Evolutionary conservation across 37 sponge, comb jelly and placozoan species (phyloP), one percentile per base, ranked within the genome.

Genomic region (Tethya wilhelma): DNA sequence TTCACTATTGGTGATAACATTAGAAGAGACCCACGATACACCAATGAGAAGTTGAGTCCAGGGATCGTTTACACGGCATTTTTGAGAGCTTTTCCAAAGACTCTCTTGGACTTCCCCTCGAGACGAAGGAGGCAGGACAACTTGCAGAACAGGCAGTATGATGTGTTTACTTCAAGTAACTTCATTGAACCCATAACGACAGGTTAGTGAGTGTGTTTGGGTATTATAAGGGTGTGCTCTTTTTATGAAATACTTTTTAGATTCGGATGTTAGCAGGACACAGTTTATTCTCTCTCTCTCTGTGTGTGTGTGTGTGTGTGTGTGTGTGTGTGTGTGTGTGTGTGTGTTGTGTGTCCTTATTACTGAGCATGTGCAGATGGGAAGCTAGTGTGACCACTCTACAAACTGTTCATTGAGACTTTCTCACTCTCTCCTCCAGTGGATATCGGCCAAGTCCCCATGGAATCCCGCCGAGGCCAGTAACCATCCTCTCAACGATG

Each of bases 391-490:
- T 49, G 55, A 49, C 9, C 14, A 9, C 17, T 49, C 55, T 17
- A 9, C 9, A 19, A 9, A 49, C 14, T 49, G 55, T 49, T 67
- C 40, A 67, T 31, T 5, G 19, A 30, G 7, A 19, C 2, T 19
- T 25, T 5, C 23, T 73, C 19, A 41, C n/a, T 39, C 36, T 43
- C 1, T 11, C 34, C 7, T 53, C 56, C 29, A 84, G 85, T 84
- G 69, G 77, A 77, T 84, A 44, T 39, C 44, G 38, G 58, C 42
- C 30, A 75, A 70, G 7, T 75, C 83, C 40, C 83, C 83, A 0
- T 59, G 69, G 63, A 46, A 71, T 26, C 45, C 89, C 0, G 25
- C 73, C 1, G 93, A 87, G 33, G 90, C 85, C 30, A 75, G 80
- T 49, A 64, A 43, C n/a, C 43, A 73, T 26, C 64, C 76, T 23